Evolutionary conservation across 2,888 invertebrate genomes (phyloP).

Genomic region (Hecatera dysodea): DNA sequence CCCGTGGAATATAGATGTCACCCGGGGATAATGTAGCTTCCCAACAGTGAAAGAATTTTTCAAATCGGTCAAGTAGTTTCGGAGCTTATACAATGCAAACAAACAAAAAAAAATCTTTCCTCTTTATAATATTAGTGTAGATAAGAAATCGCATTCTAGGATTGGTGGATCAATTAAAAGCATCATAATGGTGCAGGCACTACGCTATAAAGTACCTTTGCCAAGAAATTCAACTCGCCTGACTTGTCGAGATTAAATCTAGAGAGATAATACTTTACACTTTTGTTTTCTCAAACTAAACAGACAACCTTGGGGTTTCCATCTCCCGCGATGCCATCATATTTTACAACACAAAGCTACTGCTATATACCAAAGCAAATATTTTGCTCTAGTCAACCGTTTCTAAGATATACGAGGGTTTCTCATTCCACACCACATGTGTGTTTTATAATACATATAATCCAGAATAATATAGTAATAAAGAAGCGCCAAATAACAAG

Average conservation of each 20-base stretch:
- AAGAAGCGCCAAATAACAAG: conserved; percentile 35
- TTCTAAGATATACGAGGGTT: conserved; percentile 16
- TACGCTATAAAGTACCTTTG: no score
- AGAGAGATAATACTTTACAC: not conserved
- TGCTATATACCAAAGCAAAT: conserved; percentile 41
- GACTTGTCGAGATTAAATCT: not conserved
- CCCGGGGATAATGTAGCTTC: no score
- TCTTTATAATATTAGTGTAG: no score
- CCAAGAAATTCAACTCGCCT: not conserved
- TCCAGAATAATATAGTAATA: conserved; percentile 31
- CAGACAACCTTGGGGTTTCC: conserved; percentile 29
- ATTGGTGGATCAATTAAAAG: no score
- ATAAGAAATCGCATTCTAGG: no score
- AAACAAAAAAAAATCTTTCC: no score
- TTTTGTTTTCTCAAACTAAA: not conserved
- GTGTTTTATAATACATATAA: conserved; percentile 35
- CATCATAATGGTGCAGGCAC: no score
- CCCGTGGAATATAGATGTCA: no score
- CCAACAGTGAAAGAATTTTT: no score
- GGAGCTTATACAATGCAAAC: no score
- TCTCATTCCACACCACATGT: conserved; percentile 10
- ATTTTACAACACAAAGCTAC: conserved; percentile 40
- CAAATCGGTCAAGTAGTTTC: no score
- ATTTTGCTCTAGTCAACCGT: conserved; percentile 28
- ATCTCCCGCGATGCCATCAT: not conserved